Base-by-base conservation (phyloP, 2,888 invertebrate species). In the Apodemia arnacis region DNA sequence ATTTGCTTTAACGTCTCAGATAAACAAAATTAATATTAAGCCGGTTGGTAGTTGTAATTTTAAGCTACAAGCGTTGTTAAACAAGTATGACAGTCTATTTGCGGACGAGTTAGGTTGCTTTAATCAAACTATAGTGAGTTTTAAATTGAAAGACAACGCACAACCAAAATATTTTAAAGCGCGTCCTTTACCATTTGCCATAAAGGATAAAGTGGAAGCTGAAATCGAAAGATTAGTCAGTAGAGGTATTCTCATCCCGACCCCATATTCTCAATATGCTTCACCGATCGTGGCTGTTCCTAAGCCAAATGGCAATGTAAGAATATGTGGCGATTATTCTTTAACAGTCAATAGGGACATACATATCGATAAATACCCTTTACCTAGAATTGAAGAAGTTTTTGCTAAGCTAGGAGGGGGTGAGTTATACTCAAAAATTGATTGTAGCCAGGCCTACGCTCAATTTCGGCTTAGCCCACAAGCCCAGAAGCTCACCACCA, bases 361-460 rank as follows among this genome's bases (percentile, higher is more conserved):
- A 41, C 8, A 82, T 4, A 59, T 88, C 3, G 91, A 89, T 54
- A 83, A 89, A 41, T 91, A 89, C 72, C 89, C 89, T 4, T 44
- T 44, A 11, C 91, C 91, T 2, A 83, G 84, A 0, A 80, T 90
- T 11, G 83, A 84, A 4, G 87, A 90, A n/a, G 69, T 92, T 2
- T 91, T 91, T 72, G 54, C 88, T n/a, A 91, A 91, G 59, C 44
- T 91, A 41, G 82, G 85, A 13, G 90, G 88, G 5, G 91, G 90
- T 7, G 31, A 88, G 7, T 49, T 63, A 11, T 90, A 86, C 80
- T 41, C 72, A 11, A 89, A 87, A 74, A 44, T 90, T 69, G 89
- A 92, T 54, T 78, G 87, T 11, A 84, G 72, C 11, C 85, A 80
- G 18, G 91, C 90, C 3, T 90, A 90, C 18, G 82, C 78, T 8